phyloP scores from a whole-genome alignment of 2,797 vertebrate species.

The Sebastes trivittatus region DNA sequence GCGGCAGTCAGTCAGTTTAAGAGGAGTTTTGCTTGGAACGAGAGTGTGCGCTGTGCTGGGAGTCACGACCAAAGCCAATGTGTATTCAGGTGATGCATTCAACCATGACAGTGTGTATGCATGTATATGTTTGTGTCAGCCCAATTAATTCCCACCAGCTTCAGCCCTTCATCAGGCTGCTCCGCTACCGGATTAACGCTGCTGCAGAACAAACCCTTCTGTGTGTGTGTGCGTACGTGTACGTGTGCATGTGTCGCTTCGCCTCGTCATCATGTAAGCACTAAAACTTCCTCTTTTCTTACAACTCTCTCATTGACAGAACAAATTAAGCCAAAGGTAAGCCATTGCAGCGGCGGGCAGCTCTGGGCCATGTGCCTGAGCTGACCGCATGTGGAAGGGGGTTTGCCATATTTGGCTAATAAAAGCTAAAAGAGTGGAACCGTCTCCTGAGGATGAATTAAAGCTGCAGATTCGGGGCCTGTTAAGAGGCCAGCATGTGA shows the following conservation, averaged over 20 bases:
- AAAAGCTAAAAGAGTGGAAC: conserved; percentile 54
- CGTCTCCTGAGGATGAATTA: conserved; percentile 45
- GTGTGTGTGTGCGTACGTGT: neutral
- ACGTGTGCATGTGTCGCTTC: conserved; percentile 4
- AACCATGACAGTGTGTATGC: conserved; percentile 12
- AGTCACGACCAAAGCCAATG: conserved; percentile 11
- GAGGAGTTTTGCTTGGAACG: conserved; percentile 31
- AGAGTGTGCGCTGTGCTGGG: neutral
- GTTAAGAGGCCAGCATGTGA: conserved; percentile 54
- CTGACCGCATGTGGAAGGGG: conserved; percentile 29
- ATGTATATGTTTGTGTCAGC: conserved; percentile 6
- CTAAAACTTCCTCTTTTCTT: conserved; percentile 31
- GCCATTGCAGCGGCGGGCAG: conserved; percentile 22
- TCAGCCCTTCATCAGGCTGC: conserved; percentile 11
- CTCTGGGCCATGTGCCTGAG: conserved; percentile 25
- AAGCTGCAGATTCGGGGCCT: conserved; percentile 16
- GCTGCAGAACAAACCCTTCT: conserved; percentile 27
- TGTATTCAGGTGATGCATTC: conserved; percentile 35
- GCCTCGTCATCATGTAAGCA: neutral
- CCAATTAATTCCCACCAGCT: conserved; percentile 44
- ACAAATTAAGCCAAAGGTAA: conserved; percentile 51
- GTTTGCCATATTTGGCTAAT: conserved; percentile 66
- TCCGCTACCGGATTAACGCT: neutral
- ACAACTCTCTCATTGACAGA: conserved; percentile 44
- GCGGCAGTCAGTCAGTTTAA: neutral